Evolutionary conservation across 2,113 vertebrate species (phyloP).

Genomic region (Zosterops lateralis): DNA sequence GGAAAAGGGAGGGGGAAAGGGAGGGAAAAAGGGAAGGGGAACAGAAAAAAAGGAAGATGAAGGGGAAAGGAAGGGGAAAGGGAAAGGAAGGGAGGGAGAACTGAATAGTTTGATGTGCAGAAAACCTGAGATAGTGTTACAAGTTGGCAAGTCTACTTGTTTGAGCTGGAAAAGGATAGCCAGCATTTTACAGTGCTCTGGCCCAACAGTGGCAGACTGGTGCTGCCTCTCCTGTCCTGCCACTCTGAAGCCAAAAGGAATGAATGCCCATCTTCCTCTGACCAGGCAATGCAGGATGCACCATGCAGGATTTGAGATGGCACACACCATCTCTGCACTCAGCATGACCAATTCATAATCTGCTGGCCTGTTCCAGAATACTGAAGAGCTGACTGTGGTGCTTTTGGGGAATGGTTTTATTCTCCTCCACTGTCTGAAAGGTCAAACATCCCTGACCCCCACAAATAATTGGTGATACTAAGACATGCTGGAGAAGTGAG

Average conservation of each 20-base stretch:
- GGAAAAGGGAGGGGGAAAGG: too few species aligned
- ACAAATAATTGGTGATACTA: not conserved
- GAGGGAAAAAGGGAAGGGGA: too few species aligned
- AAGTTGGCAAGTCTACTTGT: not conserved
- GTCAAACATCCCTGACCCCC: not conserved
- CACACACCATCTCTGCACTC: not conserved
- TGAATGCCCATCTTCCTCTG: not conserved
- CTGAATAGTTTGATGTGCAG: not conserved
- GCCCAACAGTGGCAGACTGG: not conserved
- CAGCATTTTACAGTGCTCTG: not conserved
- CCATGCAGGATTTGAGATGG: not conserved
- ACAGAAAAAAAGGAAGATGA: rapidly evolving
- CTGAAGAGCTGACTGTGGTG: not conserved
- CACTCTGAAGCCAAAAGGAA: not conserved
- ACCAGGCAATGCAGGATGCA: not conserved
- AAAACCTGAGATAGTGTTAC: not conserved
- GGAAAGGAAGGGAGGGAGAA: not conserved
- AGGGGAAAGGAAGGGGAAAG: not conserved
- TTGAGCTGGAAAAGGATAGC: not conserved
- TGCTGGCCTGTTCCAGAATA: not conserved
- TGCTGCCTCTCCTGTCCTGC: not conserved
- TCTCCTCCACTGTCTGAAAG: not conserved
- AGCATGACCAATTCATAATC: not conserved
- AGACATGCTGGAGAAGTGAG: not conserved
- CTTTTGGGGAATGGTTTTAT: not conserved